These are phyloP conservation scores for Halichondria panicea DNA, from an alignment of 37 sponge, comb jelly and placozoan genomes.

Conservation along the genomic window DNA sequence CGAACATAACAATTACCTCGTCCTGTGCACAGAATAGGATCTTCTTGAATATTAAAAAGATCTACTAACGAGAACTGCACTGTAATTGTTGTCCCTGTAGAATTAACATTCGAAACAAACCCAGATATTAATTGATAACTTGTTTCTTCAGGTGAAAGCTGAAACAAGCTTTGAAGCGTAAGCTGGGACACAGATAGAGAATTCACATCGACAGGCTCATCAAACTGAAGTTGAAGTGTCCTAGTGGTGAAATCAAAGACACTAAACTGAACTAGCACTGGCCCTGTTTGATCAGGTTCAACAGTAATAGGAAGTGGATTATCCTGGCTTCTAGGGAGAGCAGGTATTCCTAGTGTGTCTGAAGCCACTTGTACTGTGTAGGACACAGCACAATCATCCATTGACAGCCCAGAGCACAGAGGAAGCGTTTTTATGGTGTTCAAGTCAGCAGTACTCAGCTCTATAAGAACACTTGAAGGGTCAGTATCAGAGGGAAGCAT, in stretches of 20 bases:
- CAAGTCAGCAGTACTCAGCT: slow-evolving; percentile 43
- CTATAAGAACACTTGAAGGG: slow-evolving; percentile 24
- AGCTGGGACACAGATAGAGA: slow-evolving; percentile 34
- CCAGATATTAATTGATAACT: slow-evolving; percentile 9
- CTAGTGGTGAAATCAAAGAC: slow-evolving; percentile 61
- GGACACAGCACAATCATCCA: slow-evolving; percentile 47
- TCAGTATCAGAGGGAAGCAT: not conserved
- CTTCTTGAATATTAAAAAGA: slow-evolving; percentile 58
- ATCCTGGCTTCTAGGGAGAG: slow-evolving; percentile 27
- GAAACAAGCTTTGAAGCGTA: slow-evolving; percentile 57
- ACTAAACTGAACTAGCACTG: slow-evolving; percentile 56
- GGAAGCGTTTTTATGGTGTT: slow-evolving; percentile 48
- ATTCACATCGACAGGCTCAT: slow-evolving; percentile 67
- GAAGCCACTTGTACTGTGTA: slow-evolving; percentile 45
- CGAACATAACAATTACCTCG: slow-evolving; percentile 78
- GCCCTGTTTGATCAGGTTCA: slow-evolving; percentile 59
- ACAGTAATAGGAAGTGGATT: slow-evolving; percentile 54
- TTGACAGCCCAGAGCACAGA: slow-evolving; percentile 36
- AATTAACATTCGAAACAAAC: not conserved
- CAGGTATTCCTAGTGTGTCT: slow-evolving; percentile 34
- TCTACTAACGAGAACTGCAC: slow-evolving; percentile 46
- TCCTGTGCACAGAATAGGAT: slow-evolving; percentile 52
- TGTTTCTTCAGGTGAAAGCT: slow-evolving; percentile 8
- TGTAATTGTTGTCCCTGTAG: slow-evolving; percentile 19
- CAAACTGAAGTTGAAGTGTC: slow-evolving; percentile 67